Evolutionary conservation across 2,113 vertebrate species (phyloP).

Genomic region (Amia ocellicauda): DNA sequence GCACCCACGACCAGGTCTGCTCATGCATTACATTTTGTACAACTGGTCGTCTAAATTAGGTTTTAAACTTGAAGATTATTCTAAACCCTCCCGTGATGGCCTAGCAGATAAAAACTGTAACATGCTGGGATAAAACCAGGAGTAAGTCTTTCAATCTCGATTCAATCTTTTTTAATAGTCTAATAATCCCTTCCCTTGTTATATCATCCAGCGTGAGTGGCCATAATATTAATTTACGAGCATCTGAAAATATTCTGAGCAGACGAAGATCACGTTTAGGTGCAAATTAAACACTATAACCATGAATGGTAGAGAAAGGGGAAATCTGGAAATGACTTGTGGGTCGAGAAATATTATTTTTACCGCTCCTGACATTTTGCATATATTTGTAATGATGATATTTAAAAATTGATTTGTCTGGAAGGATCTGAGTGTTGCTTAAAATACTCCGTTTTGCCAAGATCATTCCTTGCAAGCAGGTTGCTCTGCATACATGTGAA

Average conservation of each 20-base stretch:
- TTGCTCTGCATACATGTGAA: too few relatives aligned
- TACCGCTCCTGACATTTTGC: too few relatives aligned
- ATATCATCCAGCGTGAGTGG: conserved; percentile 19
- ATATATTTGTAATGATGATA: too few relatives aligned
- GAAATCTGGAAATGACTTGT: too few relatives aligned
- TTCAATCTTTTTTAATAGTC: conserved; percentile 23
- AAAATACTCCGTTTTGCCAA: too few relatives aligned
- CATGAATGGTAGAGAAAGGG: not conserved
- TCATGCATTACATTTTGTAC: conserved; percentile 12
- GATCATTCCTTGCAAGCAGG: too few relatives aligned
- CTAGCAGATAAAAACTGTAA: conserved; percentile 15
- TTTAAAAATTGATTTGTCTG: too few relatives aligned
- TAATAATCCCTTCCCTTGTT: conserved; percentile 36
- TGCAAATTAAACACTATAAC: not conserved
- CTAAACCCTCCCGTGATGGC: conserved; percentile 22
- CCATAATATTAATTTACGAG: conserved; percentile 8
- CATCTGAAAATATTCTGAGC: not conserved
- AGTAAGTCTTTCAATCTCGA: conserved; percentile 20
- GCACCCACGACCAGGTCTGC: conserved; percentile 9
- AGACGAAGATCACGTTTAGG: not conserved
- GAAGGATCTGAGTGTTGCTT: too few relatives aligned
- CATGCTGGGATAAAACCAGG: conserved; percentile 15
- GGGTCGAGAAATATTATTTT: too few relatives aligned
- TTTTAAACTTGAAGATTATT: conserved; percentile 29
- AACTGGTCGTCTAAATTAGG: conserved; percentile 19